Base-by-base conservation (phyloP, 2,888 invertebrate genomes). In the Acanthacorydalis orientalis region DNA sequence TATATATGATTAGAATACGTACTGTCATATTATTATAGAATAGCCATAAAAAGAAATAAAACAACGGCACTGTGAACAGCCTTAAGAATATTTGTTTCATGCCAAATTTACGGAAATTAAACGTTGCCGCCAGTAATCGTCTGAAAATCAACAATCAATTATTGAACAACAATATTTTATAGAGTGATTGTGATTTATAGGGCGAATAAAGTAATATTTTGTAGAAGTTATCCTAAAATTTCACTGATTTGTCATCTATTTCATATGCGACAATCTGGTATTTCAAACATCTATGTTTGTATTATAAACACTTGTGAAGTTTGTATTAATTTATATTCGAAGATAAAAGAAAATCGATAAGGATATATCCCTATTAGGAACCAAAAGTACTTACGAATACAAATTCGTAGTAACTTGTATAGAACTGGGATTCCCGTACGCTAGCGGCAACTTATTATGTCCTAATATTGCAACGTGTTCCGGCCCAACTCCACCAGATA, bases 61-160 rank as follows among this genome's bases (percentile, higher is more conserved):
- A 81, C 23, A 85, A 62, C 0, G 90, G 88, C 42, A 90, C 61
- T 6, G 82, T 65, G 46, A 89, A 70, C 9, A 91, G 61, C 40
- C 89, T 73, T 56, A 88, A 71, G 52, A 81, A 80, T 53, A 89
- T 72, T 51, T 87, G 82, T 52, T 78, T 79, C 48, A 88, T 60
- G 12, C 90, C 89, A 45, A 78, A 73, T 56, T 75, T 74, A 54
- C 82, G 84, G 51, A 87, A 74, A 51, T 82, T 85, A 57, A 87
- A 81, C 15, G 86, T 86, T 0, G 86, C 80, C 1, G 81, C 78
- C 56, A 87, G 67, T 49, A 83, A 71, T 60, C 89, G 73, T 62
- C 88, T 89, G 64, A 46, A 73, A 73, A 47, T 41, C 23, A 41
- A 41, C 12, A 16, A 16, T 15, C 6, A 2, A 41, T n/a, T n/a